A percentile compares a stretch with the other conserved stretches of the same genome.
Conservation (phyloP, 2,113 vertebrate genomes). For the Parus major region DNA sequence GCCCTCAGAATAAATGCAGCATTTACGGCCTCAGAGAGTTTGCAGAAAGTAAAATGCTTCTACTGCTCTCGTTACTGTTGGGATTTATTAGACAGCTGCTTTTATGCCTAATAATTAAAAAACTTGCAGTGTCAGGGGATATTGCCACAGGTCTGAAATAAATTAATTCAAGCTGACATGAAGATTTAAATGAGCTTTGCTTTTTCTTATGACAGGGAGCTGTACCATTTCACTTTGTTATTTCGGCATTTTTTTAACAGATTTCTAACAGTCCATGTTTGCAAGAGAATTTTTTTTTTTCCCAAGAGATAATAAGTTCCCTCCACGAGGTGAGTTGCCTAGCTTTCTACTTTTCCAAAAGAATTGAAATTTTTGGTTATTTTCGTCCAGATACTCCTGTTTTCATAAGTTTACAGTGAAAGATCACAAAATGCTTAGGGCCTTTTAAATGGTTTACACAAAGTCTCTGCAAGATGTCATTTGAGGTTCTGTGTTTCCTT, state of each 20-base stretch:
- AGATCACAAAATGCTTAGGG: neutral
- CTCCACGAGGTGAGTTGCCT: neutral
- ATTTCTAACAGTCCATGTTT: neutral
- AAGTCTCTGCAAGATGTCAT: neutral
- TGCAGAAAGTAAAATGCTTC: neutral
- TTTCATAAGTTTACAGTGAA: neutral
- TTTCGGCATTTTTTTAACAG: neutral
- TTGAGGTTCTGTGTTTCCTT: neutral
- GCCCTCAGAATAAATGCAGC: neutral
- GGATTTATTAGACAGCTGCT: constrained; percentile 31
- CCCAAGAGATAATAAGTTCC: neutral
- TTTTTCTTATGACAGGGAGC: neutral
- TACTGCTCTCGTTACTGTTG: neutral
- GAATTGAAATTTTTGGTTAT: neutral
- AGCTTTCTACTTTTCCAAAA: neutral
- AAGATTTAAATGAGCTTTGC: neutral
- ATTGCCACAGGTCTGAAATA: neutral
- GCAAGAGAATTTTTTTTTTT: neutral
- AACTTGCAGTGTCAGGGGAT: neutral
- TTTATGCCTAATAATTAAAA: constrained; percentile 50
- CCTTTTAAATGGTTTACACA: neutral
- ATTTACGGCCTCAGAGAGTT: neutral
- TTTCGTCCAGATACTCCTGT: neutral
- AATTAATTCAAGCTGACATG: constrained; percentile 5
- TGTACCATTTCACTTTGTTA: neutral